Evolutionary conservation across 2,113 vertebrate genomes (phyloP), one percentile per base, ranked within the genome.

Genomic region (Etheostoma cragini): DNA sequence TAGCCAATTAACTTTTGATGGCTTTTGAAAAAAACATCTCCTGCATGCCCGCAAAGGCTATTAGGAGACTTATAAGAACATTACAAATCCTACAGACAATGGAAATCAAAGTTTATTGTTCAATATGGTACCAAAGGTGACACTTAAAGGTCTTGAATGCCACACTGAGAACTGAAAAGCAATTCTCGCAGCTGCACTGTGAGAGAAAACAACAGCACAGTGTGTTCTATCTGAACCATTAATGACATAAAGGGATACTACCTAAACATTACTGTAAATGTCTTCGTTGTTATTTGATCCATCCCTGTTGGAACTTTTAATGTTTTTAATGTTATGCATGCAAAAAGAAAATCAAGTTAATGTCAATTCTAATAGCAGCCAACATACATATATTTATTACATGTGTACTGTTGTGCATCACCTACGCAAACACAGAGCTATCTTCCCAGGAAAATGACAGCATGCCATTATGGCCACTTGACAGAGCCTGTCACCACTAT

Each of bases 401-500:
- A 84, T 90, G 76, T 84, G 79, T 54, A 60, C 49, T 80, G 75
- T 60, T 76, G 80, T 83, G 70, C 56, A 66, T 73, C 45, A 70
- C 84, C 72, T 50, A 87, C 84, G 15, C 78, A 87, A 78, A 86
- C 67, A 80, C 75, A 80, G 47, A n/a, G 61, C 88, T 80, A 85
- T 88, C 86, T 86, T 73, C 63, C 73, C 62, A 64, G 81, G 79
- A 74, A 90, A 85, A 89, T 90, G 90, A 93, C 86, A 91, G 83
- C 86, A 82, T 82, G 89, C 76, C 84, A 92, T 92, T 91, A 91
- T 89, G 88, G 83, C 87, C 89, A 93, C 89, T 93, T 91, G 91
- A 92, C 87, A 89, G 88, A 92, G 77, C 88, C 89, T 89, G 90
- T 92, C 92, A 93, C 83, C 81, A 60, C 87, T 65, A 82, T 81